Evolutionary conservation across 2,888 invertebrate genomes (phyloP).

Genomic region (Eledone cirrhosa): DNA sequence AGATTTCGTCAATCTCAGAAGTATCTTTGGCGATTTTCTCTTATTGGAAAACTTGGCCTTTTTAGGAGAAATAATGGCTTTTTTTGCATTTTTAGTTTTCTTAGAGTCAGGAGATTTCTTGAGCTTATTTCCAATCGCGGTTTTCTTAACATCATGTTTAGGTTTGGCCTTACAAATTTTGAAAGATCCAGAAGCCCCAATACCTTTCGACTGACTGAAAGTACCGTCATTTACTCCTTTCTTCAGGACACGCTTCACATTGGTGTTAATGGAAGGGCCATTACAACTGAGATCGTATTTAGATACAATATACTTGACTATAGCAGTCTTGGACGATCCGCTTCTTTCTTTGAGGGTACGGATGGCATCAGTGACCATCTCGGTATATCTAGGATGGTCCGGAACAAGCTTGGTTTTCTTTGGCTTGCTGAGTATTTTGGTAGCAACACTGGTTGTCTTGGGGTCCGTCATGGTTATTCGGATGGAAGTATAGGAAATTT

Average conservation of each 20-base stretch:
- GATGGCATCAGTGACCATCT: slow-evolving; percentile 63
- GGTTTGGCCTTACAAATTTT: slow-evolving; percentile 41
- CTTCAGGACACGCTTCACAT: slow-evolving; percentile 55
- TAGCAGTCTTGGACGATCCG: slow-evolving; percentile 63
- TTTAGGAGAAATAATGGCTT: slow-evolving; percentile 39
- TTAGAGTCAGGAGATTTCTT: slow-evolving; percentile 39
- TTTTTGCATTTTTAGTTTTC: slow-evolving; percentile 34
- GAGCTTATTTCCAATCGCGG: no score
- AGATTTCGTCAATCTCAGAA: background rate
- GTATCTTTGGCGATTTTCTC: slow-evolving; percentile 33
- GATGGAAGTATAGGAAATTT: no score
- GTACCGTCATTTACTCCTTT: slow-evolving; percentile 50
- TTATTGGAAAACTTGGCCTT: no score
- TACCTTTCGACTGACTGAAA: slow-evolving; percentile 50
- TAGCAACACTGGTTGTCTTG: no score
- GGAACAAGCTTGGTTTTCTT: slow-evolving; percentile 56
- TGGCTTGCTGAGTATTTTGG: no score
- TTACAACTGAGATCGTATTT: slow-evolving; percentile 61
- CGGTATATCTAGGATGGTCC: slow-evolving; percentile 50
- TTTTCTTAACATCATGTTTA: slow-evolving; percentile 37
- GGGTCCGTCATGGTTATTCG: slow-evolving; percentile 37
- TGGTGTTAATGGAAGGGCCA: slow-evolving; percentile 46
- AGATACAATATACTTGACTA: slow-evolving; percentile 62
- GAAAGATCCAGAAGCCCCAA: slow-evolving; percentile 42
- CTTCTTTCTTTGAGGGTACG: slow-evolving; percentile 59